Percentiles rank a stretch among this genome's conserved stretches.
Conservation (phyloP, 1,140 invertebrate genomes). For the Drosophila truncata region DNA sequence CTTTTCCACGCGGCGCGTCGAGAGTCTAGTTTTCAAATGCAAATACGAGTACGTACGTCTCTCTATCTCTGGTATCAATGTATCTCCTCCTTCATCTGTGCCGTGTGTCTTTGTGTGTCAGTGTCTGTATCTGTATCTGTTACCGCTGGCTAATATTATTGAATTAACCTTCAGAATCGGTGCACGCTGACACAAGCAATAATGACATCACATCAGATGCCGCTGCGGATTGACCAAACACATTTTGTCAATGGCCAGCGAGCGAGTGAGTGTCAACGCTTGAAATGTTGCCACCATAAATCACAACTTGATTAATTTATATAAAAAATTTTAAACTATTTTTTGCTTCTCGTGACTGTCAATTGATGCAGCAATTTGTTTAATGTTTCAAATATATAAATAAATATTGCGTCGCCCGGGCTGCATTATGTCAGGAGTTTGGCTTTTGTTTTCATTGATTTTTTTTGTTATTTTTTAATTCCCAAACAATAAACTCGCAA, state of each 20-base stretch:
- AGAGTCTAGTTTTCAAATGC: constrained; percentile 47
- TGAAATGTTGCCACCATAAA: constrained; percentile 73
- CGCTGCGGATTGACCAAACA: constrained; percentile 29
- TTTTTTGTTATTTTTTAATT: background rate
- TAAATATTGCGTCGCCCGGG: constrained; percentile 39
- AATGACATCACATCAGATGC: constrained; percentile 72
- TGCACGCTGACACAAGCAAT: constrained; percentile 33
- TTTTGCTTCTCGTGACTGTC: constrained; percentile 50
- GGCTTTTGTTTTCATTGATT: background rate
- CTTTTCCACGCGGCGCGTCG: constrained; percentile 43
- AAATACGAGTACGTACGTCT: constrained; percentile 45
- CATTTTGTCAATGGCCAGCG: constrained; percentile 30
- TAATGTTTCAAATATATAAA: constrained; percentile 35
- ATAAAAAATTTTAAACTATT: constrained; percentile 64
- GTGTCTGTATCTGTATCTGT: constrained; percentile 44
- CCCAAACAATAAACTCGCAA: constrained; percentile 2
- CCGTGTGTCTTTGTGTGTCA: constrained; percentile 18
- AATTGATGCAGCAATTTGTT: constrained; percentile 53
- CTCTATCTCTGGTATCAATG: constrained; percentile 25
- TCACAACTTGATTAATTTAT: constrained; percentile 80
- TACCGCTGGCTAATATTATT: constrained; percentile 60
- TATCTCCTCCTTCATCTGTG: constrained; percentile 30
- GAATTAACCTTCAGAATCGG: constrained; percentile 73
- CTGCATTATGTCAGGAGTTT: constrained; percentile 43
- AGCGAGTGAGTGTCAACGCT: constrained; percentile 56